A percentile compares a stretch with the other conserved stretches of the same genome.
Evolutionary conservation across 2,113 vertebrate genomes (phyloP).

Genomic region (Colossoma macropomum): DNA sequence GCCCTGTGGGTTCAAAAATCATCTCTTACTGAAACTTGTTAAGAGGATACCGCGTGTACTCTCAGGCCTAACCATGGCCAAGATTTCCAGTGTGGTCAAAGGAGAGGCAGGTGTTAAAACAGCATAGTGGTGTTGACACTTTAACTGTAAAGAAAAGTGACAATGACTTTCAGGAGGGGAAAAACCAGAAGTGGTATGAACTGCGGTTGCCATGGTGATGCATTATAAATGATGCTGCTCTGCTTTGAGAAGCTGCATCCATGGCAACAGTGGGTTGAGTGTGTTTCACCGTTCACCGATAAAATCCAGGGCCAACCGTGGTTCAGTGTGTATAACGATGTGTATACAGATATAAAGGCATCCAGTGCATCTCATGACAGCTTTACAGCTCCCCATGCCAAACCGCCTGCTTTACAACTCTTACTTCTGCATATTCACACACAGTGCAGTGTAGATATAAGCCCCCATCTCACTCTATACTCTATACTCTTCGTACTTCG

Average conservation of each 20-base stretch:
- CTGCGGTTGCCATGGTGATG: slow-evolving; percentile 70
- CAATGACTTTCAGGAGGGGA: neutral
- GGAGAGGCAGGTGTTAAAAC: neutral
- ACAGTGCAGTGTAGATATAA: neutral
- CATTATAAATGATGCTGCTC: slow-evolving; percentile 71
- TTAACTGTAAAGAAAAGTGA: neutral
- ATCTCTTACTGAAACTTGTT: neutral
- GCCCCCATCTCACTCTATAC: too few relatives aligned
- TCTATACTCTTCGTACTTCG: too few relatives aligned
- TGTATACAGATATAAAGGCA: slow-evolving; percentile 1
- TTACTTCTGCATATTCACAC: neutral
- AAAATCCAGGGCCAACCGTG: slow-evolving; percentile 55
- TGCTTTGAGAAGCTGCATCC: slow-evolving; percentile 65
- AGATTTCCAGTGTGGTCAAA: neutral
- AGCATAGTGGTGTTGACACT: neutral
- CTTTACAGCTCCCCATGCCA: neutral
- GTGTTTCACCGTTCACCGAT: slow-evolving; percentile 67
- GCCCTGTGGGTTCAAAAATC: neutral
- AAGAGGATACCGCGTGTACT: too few relatives aligned
- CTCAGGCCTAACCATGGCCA: too few relatives aligned
- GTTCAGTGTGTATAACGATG: neutral
- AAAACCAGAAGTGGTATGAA: slow-evolving; percentile 31
- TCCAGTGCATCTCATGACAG: neutral
- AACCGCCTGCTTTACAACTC: neutral
- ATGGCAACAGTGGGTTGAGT: slow-evolving; percentile 70